Evolutionary conservation across 2,888 invertebrate genomes (phyloP), one percentile per base, ranked within the genome.

Genomic region (Ophraella communa): DNA sequence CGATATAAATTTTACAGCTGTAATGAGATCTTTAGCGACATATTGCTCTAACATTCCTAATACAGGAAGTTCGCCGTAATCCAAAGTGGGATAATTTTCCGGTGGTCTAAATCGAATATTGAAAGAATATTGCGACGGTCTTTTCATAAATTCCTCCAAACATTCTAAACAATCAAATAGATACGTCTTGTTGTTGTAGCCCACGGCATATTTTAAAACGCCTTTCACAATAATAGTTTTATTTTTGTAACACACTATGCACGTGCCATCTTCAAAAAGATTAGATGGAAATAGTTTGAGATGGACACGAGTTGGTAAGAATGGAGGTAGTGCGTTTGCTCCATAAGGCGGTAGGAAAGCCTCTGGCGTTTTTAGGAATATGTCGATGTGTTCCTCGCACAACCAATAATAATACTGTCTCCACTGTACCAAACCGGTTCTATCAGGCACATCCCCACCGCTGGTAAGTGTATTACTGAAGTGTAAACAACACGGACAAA

Each of bases 1-100:
- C 62, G 84, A 84, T 0, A 86, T 82, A 39, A 83, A 80, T 63
- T 84, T 84, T 60, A 89, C 83, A 1, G 86, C 87, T 61, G 84
- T 79, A 1, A 87, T 84, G 24, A 89, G 75, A 42, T 85, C 76
- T 61, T 82, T 83, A 0, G 84, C 86, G 0, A 88, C 79, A 14
- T 85, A 86, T 76, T 88, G 89, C 70, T 89, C 88, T 18, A 89
- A 78, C 76, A 87, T 87, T 1, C 88, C 89, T 14, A 88, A 72
- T 60, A 84, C 77, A 0, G 89, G 88, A 24, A 89, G 77, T 42
- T 80, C 80, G 10, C 83, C 80, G 47, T 87, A 75, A 20, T 81
- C 77, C 14, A 88, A 64, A 5, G 81, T 71, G 0, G 86, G 82
- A 62, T 85, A 84, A 1, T 73, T 64, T 53, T 75, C 76, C 1